Evolutionary conservation across 2,888 invertebrate genomes (phyloP), one percentile per base, ranked within the genome.

Genomic region (Dastarcus helophoroides): DNA sequence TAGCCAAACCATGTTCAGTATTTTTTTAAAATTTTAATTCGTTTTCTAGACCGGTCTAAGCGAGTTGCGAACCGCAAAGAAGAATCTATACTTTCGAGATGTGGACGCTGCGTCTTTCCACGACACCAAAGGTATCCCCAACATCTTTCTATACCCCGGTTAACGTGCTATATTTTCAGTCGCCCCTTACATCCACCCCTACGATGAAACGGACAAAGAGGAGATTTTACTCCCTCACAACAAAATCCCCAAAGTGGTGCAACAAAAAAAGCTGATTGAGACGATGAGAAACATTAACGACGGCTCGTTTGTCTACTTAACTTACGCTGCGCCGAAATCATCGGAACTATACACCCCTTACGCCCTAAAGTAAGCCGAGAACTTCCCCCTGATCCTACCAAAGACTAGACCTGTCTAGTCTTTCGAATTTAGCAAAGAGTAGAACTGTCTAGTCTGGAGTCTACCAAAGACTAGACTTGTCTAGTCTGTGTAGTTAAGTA

Each of bases 291-390:
- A 53, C 2, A 63, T 71, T 37, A 68, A 69, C 1, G 64, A 69
- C n/a, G 64, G 70, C 31, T 70, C 69, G 4, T 89, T 85, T 51
- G 67, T 82, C 3, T 89, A 89, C 52, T 71, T 89, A 65, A 69
- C 72, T 4, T 81, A 82, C 42, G 76, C 78, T 22, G 76, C 79
- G 2, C 71, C 76, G n/a, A 71, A 71, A 33, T 70, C 73, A 3
- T 82, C 80, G 38, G 75, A 79, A 42, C 71, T 70, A 47, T 84
- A 79, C 41, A 76, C 79, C 3, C 82, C 82, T 0, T 84, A 83
- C 49, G 78, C 79, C 36, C 63, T 83, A 17, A 75, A 69, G 79
- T 81, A 59, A 64, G 65, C n/a, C n/a, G n/a, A n/a, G n/a, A n/a
- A n/a, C n/a, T n/a, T n/a, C n/a, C n/a, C n/a, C n/a, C n/a, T n/a